phyloP scores from a whole-genome alignment of 2,113 vertebrate genomes.

The Heteronetta atricapilla region DNA sequence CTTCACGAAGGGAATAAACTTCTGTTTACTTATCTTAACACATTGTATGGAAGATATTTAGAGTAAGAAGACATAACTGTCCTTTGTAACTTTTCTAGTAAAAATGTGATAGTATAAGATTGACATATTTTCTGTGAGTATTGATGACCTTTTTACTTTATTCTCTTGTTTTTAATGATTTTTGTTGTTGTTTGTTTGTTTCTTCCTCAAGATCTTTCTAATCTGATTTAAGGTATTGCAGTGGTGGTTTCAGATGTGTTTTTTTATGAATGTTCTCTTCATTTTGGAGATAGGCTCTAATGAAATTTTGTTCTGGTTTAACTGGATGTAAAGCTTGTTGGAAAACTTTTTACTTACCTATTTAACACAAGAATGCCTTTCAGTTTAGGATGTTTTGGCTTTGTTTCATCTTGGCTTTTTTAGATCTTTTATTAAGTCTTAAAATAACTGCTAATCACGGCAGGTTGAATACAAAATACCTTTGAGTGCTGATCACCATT shows the following conservation, averaged over 20 bases:
- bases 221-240: neutral
- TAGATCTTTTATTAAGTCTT: neutral
- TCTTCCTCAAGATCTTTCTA: neutral
- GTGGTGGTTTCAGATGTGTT: neutral
- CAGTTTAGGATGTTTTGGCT: neutral
- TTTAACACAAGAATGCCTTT: neutral
- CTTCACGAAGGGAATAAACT: neutral
- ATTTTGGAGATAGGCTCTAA: neutral
- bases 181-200: neutral
- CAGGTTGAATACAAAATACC: neutral
- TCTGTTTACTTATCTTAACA: neutral
- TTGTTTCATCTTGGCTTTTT: neutral
- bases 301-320: conserved; percentile 6
- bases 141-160: neutral
- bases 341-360: neutral
- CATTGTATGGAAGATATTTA: neutral
- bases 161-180: neutral
- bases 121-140: neutral
- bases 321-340: neutral
- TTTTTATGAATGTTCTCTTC: neutral
- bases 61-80: neutral
- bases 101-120: neutral
- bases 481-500: neutral
- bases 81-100: neutral
- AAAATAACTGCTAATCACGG: neutral